A percentile compares a stretch with the other conserved stretches of the same genome.
phyloP scores from a whole-genome alignment of 2,888 invertebrate genomes.

The Ennomos erosarius region DNA sequence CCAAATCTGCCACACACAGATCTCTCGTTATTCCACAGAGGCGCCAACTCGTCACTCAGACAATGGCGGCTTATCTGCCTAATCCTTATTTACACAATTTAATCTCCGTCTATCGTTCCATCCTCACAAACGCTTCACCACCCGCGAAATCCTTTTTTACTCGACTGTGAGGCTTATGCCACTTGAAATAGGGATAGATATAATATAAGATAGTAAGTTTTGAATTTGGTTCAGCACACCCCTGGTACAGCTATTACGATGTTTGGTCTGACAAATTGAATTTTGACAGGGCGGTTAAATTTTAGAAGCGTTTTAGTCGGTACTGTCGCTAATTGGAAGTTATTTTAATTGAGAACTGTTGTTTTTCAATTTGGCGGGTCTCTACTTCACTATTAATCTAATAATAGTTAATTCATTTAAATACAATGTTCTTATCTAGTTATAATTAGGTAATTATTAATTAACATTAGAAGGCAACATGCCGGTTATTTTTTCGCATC shows the following conservation, averaged over 20 bases:
- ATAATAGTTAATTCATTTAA: constrained; percentile 12
- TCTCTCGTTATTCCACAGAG: constrained; percentile 45
- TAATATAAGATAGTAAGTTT: constrained; percentile 39
- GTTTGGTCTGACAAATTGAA: constrained; percentile 83
- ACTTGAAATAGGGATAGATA: constrained; percentile 53
- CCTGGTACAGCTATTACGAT: constrained; percentile 67
- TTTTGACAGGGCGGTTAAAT: constrained; percentile 76
- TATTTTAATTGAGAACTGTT: constrained; percentile 61
- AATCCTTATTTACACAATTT: constrained; percentile 85
- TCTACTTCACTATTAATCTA: constrained; percentile 24
- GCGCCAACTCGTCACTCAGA: constrained; percentile 77
- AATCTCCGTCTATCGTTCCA: constrained; percentile 64
- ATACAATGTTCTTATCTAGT: not conserved
- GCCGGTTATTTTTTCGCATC: too few species aligned
- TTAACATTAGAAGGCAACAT: too few species aligned
- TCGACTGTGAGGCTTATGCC: constrained; percentile 64
- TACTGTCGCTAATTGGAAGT: constrained; percentile 59
- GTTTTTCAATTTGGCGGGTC: constrained; percentile 45
- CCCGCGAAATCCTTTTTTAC: constrained; percentile 32
- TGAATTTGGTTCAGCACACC: constrained; percentile 53
- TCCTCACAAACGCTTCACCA: constrained; percentile 41
- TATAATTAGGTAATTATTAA: not conserved
- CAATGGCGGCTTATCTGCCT: constrained; percentile 79
- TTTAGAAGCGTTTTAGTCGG: constrained; percentile 61
- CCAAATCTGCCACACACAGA: constrained; percentile 69